Evolutionary conservation across 2,113 vertebrate species (phyloP), one percentile per base, ranked within the genome.

Genomic region (Poeciliopsis turrubarensis): DNA sequence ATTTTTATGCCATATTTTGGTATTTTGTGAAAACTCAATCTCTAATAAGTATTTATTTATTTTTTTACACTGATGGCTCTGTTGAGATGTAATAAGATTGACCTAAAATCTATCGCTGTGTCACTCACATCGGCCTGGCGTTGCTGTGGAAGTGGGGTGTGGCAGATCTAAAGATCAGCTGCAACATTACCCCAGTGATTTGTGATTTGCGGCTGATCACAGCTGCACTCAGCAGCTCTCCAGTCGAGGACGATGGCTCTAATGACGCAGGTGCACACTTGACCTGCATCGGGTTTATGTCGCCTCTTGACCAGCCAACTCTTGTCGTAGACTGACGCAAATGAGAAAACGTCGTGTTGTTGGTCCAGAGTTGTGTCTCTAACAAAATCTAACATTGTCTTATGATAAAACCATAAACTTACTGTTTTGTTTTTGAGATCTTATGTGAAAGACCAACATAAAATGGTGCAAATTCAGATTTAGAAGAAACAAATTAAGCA

Each of bases 31-130:
- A 37, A 37, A 37, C 34, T 12, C 34, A 3, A 37, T 37, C 34
- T 37, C 34, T 37, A 37, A 37, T 37, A 0, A 37, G 2, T 26
- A 1, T 15, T 0, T 41, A 15, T 41, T 15, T 4, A 4, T 4
- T 15, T 13, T 41, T 41, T 41, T 14, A 41, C 44, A 19, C 15
- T 66, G 31, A 66, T 34, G 19, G 44, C 25, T 15, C 4, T 70
- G 57, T 71, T 80, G 64, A 75, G 78, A 71, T 71, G 70, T 82
- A 75, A 84, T 87, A 60, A 79, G 13, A 41, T 4, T 39, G 39
- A 41, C 39, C 39, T 41, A 3, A 41, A 15, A 57, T 9, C 51
- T n/a, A n/a, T 57, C 1, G 5, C 22, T 57, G 19, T 57, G 22
- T 57, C 25, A 11, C 2, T n/a, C 19, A 57, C 51, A 71, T 75